Percentiles rank a stretch among this genome's conserved stretches.
These are phyloP conservation scores for Formicarius rufipectus DNA, from an alignment of 2,113 vertebrate species.

Conservation along the genomic window DNA sequence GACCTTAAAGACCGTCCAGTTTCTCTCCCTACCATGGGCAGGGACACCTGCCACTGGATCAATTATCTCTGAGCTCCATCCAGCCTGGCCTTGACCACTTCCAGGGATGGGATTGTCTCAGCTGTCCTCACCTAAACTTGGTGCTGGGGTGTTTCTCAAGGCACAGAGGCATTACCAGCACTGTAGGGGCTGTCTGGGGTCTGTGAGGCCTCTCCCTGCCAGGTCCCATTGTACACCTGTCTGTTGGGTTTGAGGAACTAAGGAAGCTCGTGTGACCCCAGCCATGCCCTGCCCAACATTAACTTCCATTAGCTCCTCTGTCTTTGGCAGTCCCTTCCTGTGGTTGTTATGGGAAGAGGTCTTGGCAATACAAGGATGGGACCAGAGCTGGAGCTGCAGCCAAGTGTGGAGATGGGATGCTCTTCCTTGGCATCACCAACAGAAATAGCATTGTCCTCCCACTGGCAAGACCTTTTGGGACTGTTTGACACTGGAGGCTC, in stretches of 20 bases:
- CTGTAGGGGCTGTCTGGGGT: neutral
- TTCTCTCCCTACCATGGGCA: neutral
- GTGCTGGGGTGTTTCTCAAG: neutral
- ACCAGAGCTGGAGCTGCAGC: neutral
- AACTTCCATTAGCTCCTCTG: neutral
- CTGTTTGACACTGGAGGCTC: neutral
- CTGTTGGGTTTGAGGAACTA: neutral
- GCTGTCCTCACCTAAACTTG: accelerated
- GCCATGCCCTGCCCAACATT: accelerated
- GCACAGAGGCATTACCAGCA: neutral
- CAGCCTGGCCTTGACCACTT: neutral
- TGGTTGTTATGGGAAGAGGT: accelerated
- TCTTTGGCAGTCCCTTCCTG: neutral
- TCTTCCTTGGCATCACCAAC: neutral
- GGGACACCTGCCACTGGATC: neutral
- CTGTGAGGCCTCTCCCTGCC: accelerated
- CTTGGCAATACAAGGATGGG: neutral
- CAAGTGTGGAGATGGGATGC: accelerated
- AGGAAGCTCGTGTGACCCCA: neutral
- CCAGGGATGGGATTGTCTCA: neutral
- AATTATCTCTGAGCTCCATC: neutral
- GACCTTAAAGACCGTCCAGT: too few relatives aligned
- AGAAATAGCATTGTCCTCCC: neutral
- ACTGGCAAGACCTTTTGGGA: accelerated
- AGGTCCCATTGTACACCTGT: neutral